Conservation (phyloP, 2,888 invertebrate species). For the Melanchra persicariae region DNA sequence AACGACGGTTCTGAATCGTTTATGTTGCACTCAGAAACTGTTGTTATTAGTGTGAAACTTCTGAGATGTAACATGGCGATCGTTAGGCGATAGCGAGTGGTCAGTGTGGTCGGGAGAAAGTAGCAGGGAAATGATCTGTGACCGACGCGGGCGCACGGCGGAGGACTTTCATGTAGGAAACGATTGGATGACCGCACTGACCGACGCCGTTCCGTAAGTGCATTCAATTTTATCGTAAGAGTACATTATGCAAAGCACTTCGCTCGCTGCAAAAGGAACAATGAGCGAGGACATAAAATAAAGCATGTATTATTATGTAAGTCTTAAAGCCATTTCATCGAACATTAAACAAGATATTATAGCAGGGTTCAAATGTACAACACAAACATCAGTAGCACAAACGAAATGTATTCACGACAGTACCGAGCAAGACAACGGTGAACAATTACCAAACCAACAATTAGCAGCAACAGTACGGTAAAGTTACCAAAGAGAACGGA, state of each 20-base stretch:
- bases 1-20: slow-evolving; percentile 35
- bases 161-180: slow-evolving; percentile 68
- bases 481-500: slow-evolving; percentile 60
- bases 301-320: slow-evolving; percentile 16
- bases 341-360: slow-evolving; percentile 22
- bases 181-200: slow-evolving; percentile 54
- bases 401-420: slow-evolving; percentile 36
- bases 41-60: slow-evolving; percentile 44
- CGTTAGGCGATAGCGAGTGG: slow-evolving; percentile 55
- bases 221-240: slow-evolving; percentile 28
- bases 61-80: slow-evolving; percentile 40
- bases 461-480: slow-evolving; percentile 44
- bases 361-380: not conserved
- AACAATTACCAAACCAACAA: slow-evolving; percentile 51
- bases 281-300: not conserved
- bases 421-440: slow-evolving; percentile 36
- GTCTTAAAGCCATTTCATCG: slow-evolving; percentile 16
- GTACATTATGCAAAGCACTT: slow-evolving; percentile 25
- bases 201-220: slow-evolving; percentile 19
- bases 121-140: slow-evolving; percentile 71
- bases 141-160: slow-evolving; percentile 62
- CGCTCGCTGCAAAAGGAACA: slow-evolving; percentile 25
- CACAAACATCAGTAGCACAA: slow-evolving; percentile 25
- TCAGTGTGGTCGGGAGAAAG: slow-evolving; percentile 71
- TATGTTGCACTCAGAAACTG: slow-evolving; percentile 19